Evolutionary conservation across 1,140 invertebrate genomes (phyloP).

Genomic region (Cephus cinctus): DNA sequence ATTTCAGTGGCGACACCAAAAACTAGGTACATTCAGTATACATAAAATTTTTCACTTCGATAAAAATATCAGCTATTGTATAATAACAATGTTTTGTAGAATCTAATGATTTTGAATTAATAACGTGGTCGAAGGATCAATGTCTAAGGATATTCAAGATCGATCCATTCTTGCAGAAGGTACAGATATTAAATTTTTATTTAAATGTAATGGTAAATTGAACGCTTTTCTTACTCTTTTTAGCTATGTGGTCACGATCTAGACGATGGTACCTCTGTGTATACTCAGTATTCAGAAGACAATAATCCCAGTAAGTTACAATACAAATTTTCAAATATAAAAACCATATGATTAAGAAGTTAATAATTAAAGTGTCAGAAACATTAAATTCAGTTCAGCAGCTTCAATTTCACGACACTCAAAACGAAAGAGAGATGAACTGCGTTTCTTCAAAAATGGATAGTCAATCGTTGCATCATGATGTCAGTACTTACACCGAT

Average conservation of each 20-base stretch:
- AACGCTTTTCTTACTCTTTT: slow-evolving; percentile 1
- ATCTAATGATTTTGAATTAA: slow-evolving; percentile 76
- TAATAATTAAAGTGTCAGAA: slow-evolving; percentile 17
- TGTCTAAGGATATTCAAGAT: slow-evolving; percentile 88
- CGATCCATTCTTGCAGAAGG: slow-evolving; percentile 78
- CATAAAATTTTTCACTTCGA: background rate
- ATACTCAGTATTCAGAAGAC: slow-evolving; percentile 49
- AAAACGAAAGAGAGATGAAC: slow-evolving; percentile 43
- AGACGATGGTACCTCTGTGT: slow-evolving; percentile 45
- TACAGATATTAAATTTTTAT: slow-evolving; percentile 25
- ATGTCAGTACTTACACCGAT: slow-evolving; percentile 31
- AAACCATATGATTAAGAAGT: slow-evolving; percentile 1
- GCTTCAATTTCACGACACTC: slow-evolving; percentile 42
- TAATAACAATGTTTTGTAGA: slow-evolving; percentile 42
- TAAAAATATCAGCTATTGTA: slow-evolving; percentile 4
- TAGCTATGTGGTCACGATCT: slow-evolving; percentile 50
- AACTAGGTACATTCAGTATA: slow-evolving; percentile 45
- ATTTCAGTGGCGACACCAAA: slow-evolving; percentile 85
- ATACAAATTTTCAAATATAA: slow-evolving; percentile 7
- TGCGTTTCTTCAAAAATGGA: slow-evolving; percentile 38
- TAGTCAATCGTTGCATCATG: slow-evolving; percentile 28
- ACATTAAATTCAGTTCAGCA: slow-evolving; percentile 48
- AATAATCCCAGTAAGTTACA: slow-evolving; percentile 37
- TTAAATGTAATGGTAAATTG: slow-evolving; percentile 8
- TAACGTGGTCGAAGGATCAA: slow-evolving; percentile 95